Percentiles rank a stretch among this genome's conserved stretches.
Evolutionary conservation across 2,797 vertebrate genomes (phyloP).

Genomic region (Cichlasoma orientale): DNA sequence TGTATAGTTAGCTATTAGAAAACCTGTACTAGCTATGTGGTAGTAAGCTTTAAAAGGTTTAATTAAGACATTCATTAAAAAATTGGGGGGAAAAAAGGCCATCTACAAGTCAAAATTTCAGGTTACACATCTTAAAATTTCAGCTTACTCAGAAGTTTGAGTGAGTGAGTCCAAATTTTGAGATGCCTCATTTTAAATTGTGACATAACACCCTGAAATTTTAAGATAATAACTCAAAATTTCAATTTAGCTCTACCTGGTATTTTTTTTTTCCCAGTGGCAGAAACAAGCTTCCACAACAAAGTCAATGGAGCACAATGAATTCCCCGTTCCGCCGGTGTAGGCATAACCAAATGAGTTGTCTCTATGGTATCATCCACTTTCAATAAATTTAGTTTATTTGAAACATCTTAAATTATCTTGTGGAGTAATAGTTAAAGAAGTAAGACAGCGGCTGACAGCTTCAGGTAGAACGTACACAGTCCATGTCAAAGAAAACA

Average conservation of each 20-base stretch:
- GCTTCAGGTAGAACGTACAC: not conserved
- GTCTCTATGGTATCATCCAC: not conserved
- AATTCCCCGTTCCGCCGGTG: not conserved
- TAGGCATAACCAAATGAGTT: no score
- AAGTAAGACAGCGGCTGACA: not conserved
- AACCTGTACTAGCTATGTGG: not conserved
- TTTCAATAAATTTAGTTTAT: not conserved
- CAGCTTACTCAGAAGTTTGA: not conserved
- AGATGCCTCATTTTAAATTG: not conserved
- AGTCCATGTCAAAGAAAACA: slow-evolving; percentile 42
- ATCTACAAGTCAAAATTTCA: not conserved
- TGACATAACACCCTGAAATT: not conserved
- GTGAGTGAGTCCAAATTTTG: not conserved
- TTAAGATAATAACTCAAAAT: not conserved
- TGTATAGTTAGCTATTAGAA: fast-evolving
- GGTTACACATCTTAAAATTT: no score
- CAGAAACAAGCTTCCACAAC: not conserved
- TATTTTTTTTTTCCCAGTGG: no score
- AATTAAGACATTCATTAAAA: not conserved
- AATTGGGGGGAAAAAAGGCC: not conserved
- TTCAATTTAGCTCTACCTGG: fast-evolving
- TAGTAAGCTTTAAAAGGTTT: not conserved
- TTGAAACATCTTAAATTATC: not conserved
- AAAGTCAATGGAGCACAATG: not conserved
- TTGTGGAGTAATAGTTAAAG: not conserved